These are phyloP conservation scores for Ceratotherium simum DNA, from an alignment of 2,113 vertebrate genomes.

Conservation along the genomic window DNA sequence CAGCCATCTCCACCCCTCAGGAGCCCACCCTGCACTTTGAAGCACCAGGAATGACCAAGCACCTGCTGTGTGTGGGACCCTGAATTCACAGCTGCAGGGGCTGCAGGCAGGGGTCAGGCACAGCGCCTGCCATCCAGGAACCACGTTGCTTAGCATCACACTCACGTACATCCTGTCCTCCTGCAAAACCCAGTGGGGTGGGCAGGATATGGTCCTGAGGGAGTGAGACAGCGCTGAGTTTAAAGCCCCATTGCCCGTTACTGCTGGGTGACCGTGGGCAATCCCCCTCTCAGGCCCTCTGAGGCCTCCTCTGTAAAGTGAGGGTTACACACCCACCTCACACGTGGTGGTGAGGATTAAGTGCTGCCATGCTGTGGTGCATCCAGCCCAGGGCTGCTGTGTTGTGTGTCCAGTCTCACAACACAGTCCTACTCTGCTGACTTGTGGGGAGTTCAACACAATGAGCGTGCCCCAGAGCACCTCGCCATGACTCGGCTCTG, in stretches of 20 bases:
- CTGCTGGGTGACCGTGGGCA: not conserved
- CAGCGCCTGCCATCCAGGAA: not conserved
- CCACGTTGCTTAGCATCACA: not conserved
- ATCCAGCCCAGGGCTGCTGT: not conserved
- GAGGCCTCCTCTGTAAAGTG: not conserved
- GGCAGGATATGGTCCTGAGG: not conserved
- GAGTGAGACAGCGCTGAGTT: not conserved
- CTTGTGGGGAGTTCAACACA: not conserved
- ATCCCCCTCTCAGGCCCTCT: not conserved
- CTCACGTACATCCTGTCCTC: not conserved
- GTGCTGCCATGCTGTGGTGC: rapidly evolving
- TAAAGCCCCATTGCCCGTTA: not conserved
- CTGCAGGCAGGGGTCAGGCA: not conserved
- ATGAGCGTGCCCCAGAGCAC: not conserved
- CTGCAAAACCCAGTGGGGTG: not conserved
- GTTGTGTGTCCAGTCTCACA: not conserved
- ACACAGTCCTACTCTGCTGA: not conserved
- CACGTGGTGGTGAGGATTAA: rapidly evolving
- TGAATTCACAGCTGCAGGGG: not conserved
- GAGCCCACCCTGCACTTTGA: not conserved
- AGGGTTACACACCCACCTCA: not conserved
- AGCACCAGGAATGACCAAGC: not conserved
- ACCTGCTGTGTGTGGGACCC: not conserved
- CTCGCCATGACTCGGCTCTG: not conserved
- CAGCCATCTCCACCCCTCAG: not conserved